Base-by-base conservation (phyloP, 2,888 invertebrate genomes). In the Neoaliturus tenellus region DNA sequence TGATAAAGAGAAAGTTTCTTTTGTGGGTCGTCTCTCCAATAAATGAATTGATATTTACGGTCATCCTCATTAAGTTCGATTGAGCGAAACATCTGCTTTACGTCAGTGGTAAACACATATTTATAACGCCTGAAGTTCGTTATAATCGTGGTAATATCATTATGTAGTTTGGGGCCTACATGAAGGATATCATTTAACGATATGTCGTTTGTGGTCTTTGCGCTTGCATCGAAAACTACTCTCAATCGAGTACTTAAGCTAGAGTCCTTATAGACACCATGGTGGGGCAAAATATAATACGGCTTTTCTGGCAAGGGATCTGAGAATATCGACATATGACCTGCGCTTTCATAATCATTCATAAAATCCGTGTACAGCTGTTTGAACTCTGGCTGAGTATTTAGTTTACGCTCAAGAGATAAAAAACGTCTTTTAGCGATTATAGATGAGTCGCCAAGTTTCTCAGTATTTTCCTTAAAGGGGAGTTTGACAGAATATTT, bases 121-220 rank as follows among this genome's bases (percentile, higher is more conserved):
- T n/a, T n/a, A n/a, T n/a, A n/a, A n/a, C n/a, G n/a, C n/a, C n/a
- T n/a, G n/a, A n/a, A n/a, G n/a, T n/a, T n/a, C n/a, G n/a, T n/a
- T n/a, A n/a, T n/a, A n/a, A 31, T 69, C 2, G 17, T 33, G 14
- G 31, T 1, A 10, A 69, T 35, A 35, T 33, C 31, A 8, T 69
- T 69, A n/a, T 69, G 35, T 33, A 33, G 31, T 35, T 69, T 31
- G 8, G 69, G 69, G 4, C 69, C 69, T n/a, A n/a, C n/a, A n/a
- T n/a, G n/a, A n/a, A n/a, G n/a, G n/a, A n/a, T n/a, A n/a, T n/a
- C n/a, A n/a, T 69, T 69, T 8, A 69, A n/a, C 5, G 20, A 69
- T 12, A 69, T 35, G 5, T n/a, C 33, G 8, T n/a, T n/a, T 6
- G 14, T 33, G 4, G 69, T 69, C 12, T 33, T 33, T 33, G 69